Percentiles rank a stretch among this genome's conserved stretches.
Evolutionary conservation across 1,140 invertebrate species (phyloP).

Genomic region (Subanguina moxae): DNA sequence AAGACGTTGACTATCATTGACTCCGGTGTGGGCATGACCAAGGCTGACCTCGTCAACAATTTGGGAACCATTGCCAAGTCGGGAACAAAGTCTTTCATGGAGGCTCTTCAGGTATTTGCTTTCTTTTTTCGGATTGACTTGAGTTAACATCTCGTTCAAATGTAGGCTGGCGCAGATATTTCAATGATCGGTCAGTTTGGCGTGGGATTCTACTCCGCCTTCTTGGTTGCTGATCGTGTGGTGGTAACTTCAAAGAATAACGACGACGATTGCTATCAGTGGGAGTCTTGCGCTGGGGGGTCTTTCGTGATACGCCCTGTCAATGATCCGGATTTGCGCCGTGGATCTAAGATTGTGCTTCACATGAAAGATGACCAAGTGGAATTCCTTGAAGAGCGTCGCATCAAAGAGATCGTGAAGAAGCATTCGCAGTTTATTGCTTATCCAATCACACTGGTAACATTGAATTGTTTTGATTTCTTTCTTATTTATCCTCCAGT

Average conservation of each 20-base stretch:
- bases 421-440: slow-evolving; percentile 99
- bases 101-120: slow-evolving; percentile 68
- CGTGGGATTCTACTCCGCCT: slow-evolving; percentile 96
- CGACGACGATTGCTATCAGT: slow-evolving; percentile 77
- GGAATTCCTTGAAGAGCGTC: slow-evolving; percentile 84
- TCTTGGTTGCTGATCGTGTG: slow-evolving; percentile 88
- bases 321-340: slow-evolving; percentile 70
- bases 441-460: slow-evolving; percentile 84
- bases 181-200: slow-evolving; percentile 96
- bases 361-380: slow-evolving; percentile 85
- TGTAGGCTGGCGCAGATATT: slow-evolving; percentile 82
- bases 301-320: slow-evolving; percentile 79
- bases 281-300: slow-evolving; percentile 88
- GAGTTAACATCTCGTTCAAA: no score
- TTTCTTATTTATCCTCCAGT: not conserved
- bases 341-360: slow-evolving; percentile 83
- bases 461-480: no score
- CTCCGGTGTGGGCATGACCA: slow-evolving; percentile 87
- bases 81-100: slow-evolving; percentile 93
- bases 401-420: slow-evolving; percentile 93
- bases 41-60: slow-evolving; percentile 89
- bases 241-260: slow-evolving; percentile 90
- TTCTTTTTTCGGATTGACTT: not conserved
- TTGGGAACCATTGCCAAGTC: slow-evolving; percentile 91
- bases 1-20: slow-evolving; percentile 84